Evolutionary conservation across 2,113 vertebrate species (phyloP), one percentile per base, ranked within the genome.

Genomic region (Sclerurus mexicanus): DNA sequence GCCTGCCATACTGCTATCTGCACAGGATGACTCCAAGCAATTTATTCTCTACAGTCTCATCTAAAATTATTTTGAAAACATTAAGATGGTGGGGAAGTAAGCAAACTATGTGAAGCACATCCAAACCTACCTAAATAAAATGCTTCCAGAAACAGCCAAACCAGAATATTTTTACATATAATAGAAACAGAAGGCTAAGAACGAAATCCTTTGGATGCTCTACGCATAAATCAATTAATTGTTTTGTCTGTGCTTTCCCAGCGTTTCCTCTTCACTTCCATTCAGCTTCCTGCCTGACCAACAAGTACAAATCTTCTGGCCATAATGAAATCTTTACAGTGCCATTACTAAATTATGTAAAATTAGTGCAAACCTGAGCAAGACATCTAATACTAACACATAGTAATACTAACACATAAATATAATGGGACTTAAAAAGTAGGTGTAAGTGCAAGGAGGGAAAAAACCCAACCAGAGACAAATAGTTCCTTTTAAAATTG

Each of bases 391-490:
- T 37, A 21, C 5, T 59, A 46, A n/a, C 25, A 63, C 19, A 58
- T n/a, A 63, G 20, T 37, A 58, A 42, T 37, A 21, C 5, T 59
- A 46, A n/a, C 25, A 63, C 19, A 58, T n/a, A 63, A 74, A 56
- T 20, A 18, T 18, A 66, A 59, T 5, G 1, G 4, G 18, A 55
- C 9, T 44, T 82, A 25, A 40, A 80, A 76, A 10, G 39, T 1
- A 35, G 27, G 47, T 49, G 9, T 52, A 76, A 49, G 10, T 18
- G 37, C 11, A 59, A n/a, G 30, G 3, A 59, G 25, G 5, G 4
- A 15, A 69, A 40, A 4, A 28, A 52, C 13, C 25, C 4, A 10
- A 24, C 1, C 8, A 60, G 3, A 37, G 1, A 33, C 4, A 18
- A 20, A 39, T 1, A 49, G 39, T 30, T 62, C 44, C 15, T 78